Evolutionary conservation across 2,888 invertebrate genomes (phyloP), one percentile per base, ranked within the genome.

Genomic region (Gortyna flavago): DNA sequence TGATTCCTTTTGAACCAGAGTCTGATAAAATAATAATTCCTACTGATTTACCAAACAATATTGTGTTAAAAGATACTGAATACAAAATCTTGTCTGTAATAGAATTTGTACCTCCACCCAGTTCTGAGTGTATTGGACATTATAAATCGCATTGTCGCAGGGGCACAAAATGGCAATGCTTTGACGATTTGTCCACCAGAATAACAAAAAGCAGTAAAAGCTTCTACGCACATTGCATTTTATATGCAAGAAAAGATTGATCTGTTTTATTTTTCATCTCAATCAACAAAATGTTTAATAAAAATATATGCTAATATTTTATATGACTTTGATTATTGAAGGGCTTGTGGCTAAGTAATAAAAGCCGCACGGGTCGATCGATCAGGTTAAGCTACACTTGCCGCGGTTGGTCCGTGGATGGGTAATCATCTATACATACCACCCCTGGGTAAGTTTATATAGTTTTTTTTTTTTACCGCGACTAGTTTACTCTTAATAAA

Each of bases 121-220:
- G 66, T 66, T 66, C 66, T 41, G 21, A 66, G 41, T 66, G 66
- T 66, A 66, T 44, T 44, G 66, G 66, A 66, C 29, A 41, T 44
- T 66, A 62, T 62, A 62, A 32, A 21, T 62, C 32, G 18, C 62
- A 62, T 32, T 32, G 21, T 62, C 32, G 0, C 6, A 66, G 44
- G 44, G 66, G 44, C 66, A 44, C 66, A 44, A 66, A 66, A 66
- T 44, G 44, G 44, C 44, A 66, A 66, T 66, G 66, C 66, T 44
- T 66, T 66, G 66, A 66, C 11, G 66, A 66, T 66, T 66, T 29
- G 29, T 66, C 62, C 21, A 66, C 32, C 21, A 44, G 44, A 66
- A 66, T 66, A 21, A 44, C 44, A 66, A 66, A 66, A 21, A 66
- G 66, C 66, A 44, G 29, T 66, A 66, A 66, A 66, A 66, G 44